Base-by-base conservation (phyloP, 2,888 invertebrate species). In the Drosophila paranaensis region DNA sequence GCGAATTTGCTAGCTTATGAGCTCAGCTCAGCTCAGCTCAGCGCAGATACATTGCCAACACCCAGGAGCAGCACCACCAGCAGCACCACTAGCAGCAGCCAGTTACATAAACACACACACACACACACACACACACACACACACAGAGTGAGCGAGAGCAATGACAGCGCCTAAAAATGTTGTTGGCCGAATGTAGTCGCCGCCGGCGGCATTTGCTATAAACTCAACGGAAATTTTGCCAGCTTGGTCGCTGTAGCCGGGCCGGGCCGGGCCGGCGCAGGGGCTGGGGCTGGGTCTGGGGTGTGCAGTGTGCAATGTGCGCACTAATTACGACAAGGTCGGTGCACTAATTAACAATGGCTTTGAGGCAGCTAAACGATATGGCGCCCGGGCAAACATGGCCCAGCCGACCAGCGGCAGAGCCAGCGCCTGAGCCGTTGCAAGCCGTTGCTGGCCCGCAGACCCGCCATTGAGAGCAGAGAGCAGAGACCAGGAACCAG, bases 281-380 rank as follows among this genome's bases (percentile, higher is more conserved):
- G 54, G 10, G 39, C 9, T 13, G 33, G 16, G n/a, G 8, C n/a
- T 39, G 25, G 14, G 37, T 16, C 25, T 42, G 20, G 37, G 20
- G 46, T n/a, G 40, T 45, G 70, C 75, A 63, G 48, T 72, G 70
- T 83, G 84, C 81, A 83, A 62, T 75, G 72, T 64, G 87, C 78
- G 77, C 81, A 86, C 87, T 88, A 84, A 84, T 84, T 84, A 86
- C 81, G 71, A 76, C 84, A 84, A 88, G 89, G 84, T 82, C 89
- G 81, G 68, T 88, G 84, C 77, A 86, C 89, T 84, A 84, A 84
- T 86, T 88, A 84, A 84, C 87, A 84, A 88, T 88, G 71, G 83
- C 89, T 88, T 82, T 86, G 73, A 84, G 89, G 81, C 87, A 76
- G 82, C 79, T 84, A 78, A 82, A 70, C 87, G 87, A 73, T 80